Base-by-base conservation (phyloP, 2,888 invertebrate genomes). In the Spicauda simplicius region DNA sequence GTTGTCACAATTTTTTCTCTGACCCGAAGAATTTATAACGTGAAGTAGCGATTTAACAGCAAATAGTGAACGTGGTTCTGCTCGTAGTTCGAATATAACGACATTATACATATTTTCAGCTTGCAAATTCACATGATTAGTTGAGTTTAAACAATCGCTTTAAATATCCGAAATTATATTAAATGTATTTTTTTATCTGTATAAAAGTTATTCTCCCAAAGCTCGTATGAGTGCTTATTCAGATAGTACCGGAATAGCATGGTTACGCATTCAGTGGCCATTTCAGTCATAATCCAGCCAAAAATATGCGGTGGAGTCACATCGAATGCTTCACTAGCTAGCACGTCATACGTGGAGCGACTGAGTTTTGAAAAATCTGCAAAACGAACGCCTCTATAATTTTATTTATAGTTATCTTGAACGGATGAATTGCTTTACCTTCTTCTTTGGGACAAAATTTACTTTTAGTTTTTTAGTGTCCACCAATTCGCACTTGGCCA, bases 281-380 rank as follows among this genome's bases (percentile, higher is more conserved):
- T 56, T 25, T 33, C 56, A 19, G 19, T 19, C 63, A 63, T 63
- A 30, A 48, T 33, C 48, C 33, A n/a, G 48, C 55, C 56, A 63
- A 48, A 64, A 57, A 64, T 64, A 64, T 56, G 18, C 48, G 14
- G 19, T 48, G 48, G 63, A 54, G 45, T 56, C 63, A 64, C 48
- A 20, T 19, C 54, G 37, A 54, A 37, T 54, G n/a, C 55, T 37
- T 20, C 20, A 41, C 41, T 41, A 41, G 14, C 14, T 41, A 41
- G 41, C 41, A 41, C 41, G 33, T 33, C 33, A 33, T 33, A 33
- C 33, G 33, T 6, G 33, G 3, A 0, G 33, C 33, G 33, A 33
- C 8, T 1, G 33, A 33, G 33, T 8, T 33, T 33, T 33, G 2
- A 25, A 25, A 33, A 33, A 33, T 33, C 33, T 33, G 7, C 33